These are phyloP conservation scores for Struthidea cinerea DNA, from an alignment of 2,113 vertebrate species.

Conservation along the genomic window DNA sequence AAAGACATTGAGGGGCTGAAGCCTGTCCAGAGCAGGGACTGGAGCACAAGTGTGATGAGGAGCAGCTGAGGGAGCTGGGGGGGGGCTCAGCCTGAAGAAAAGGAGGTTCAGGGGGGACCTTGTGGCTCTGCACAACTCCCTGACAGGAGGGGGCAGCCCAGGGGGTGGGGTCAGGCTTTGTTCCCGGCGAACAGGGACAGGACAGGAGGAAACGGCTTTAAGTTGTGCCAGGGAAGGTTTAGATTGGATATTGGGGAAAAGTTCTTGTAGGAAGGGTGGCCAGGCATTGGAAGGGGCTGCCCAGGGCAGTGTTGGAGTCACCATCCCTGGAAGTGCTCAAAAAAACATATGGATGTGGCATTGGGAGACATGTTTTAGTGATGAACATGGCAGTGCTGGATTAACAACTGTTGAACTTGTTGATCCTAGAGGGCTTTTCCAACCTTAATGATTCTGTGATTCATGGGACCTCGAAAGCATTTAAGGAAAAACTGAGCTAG, in stretches of 20 bases:
- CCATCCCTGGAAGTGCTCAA: background rate
- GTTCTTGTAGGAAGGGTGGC: background rate
- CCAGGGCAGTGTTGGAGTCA: background rate
- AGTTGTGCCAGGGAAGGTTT: background rate
- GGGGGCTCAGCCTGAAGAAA: background rate
- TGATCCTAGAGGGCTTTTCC: background rate
- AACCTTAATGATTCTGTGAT: background rate
- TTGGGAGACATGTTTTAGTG: background rate
- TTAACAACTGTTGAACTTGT: background rate
- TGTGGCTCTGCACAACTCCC: background rate
- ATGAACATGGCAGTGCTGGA: background rate
- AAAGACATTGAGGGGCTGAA: background rate
- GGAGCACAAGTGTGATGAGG: background rate
- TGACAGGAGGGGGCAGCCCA: background rate
- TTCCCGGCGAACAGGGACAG: background rate
- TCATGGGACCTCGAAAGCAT: background rate
- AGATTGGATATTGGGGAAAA: background rate
- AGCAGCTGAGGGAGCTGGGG: background rate
- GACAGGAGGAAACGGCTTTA: fast-evolving
- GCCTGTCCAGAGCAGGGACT: background rate
- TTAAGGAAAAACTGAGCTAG: background rate
- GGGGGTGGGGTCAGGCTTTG: fast-evolving
- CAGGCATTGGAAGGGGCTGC: background rate
- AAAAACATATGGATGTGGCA: background rate
- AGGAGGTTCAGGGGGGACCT: background rate